Percentiles rank a stretch among this genome's conserved stretches.
phyloP scores from a whole-genome alignment of 2,797 vertebrate species.

The Ptychobarbus kaznakovi region DNA sequence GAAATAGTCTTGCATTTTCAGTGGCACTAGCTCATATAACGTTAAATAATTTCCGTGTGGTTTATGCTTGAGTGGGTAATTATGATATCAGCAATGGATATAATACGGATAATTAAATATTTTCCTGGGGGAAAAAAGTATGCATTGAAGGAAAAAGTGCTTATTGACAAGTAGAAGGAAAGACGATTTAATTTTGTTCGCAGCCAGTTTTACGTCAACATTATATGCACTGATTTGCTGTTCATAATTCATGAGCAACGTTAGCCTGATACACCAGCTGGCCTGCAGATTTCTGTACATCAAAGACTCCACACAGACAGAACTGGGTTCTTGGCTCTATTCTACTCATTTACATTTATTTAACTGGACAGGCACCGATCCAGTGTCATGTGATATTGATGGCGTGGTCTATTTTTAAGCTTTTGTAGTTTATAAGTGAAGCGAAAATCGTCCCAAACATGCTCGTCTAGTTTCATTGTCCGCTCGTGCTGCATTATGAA shows the following conservation, averaged over 20 bases:
- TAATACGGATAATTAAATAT: not conserved
- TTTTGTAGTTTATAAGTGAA: not conserved
- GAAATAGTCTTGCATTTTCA: not conserved
- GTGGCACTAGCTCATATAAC: not conserved
- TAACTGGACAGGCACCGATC: not conserved
- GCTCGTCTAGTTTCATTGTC: not conserved
- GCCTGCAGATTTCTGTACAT: not conserved
- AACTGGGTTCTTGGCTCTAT: not conserved
- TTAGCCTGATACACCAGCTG: constrained; percentile 6
- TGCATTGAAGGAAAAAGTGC: not conserved
- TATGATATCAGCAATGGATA: not conserved
- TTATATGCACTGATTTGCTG: constrained; percentile 6
- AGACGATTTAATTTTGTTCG: not conserved
- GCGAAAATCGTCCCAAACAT: not conserved
- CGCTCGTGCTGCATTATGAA: not conserved
- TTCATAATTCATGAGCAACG: constrained; percentile 9
- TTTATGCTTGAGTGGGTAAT: not conserved
- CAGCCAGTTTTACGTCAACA: not conserved
- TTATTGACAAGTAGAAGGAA: not conserved
- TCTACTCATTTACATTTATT: not conserved
- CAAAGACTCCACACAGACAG: not conserved
- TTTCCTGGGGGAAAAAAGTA: not conserved
- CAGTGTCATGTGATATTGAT: not conserved
- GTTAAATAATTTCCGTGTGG: not conserved
- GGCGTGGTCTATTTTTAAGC: too few species aligned